These are phyloP conservation scores for Amblyopsis hoosieri DNA, from an alignment of 2,797 vertebrate species.

Conservation along the genomic window DNA sequence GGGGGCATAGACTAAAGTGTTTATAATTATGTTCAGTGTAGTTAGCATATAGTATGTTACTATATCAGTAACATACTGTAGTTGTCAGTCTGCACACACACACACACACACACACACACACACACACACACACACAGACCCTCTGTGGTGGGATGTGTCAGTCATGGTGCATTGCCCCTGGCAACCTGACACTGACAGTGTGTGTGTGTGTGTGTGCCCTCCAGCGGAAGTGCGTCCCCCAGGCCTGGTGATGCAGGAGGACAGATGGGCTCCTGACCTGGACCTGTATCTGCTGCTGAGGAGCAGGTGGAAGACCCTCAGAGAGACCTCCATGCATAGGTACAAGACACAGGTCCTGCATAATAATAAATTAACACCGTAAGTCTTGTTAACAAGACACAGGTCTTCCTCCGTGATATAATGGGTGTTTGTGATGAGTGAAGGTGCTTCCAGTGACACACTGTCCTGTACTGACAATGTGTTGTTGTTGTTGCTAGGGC, in stretches of 20 bases:
- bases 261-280: slow-evolving; percentile 81
- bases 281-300: slow-evolving; percentile 81
- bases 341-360: slow-evolving; percentile 24
- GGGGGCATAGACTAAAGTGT: no score
- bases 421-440: not conserved
- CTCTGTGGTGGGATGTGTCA: no score
- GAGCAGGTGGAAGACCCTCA: slow-evolving; percentile 79
- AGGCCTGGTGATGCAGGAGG: slow-evolving; percentile 79
- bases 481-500: slow-evolving; percentile 47
- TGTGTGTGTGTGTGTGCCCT: slow-evolving; percentile 9
- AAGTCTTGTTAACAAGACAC: not conserved
- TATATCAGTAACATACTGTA: no score
- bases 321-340: slow-evolving; percentile 74
- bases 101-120: no score
- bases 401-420: not conserved
- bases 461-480: not conserved
- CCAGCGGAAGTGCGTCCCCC: slow-evolving; percentile 78
- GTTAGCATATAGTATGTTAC: no score
- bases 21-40: no score
- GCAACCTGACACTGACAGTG: not conserved
- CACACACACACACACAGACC: no score
- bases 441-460: not conserved
- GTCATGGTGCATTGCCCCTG: no score
- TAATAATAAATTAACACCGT: not conserved
- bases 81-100: no score